phyloP scores from a whole-genome alignment of 2,888 invertebrate genomes.

The Heliconius cydno region DNA sequence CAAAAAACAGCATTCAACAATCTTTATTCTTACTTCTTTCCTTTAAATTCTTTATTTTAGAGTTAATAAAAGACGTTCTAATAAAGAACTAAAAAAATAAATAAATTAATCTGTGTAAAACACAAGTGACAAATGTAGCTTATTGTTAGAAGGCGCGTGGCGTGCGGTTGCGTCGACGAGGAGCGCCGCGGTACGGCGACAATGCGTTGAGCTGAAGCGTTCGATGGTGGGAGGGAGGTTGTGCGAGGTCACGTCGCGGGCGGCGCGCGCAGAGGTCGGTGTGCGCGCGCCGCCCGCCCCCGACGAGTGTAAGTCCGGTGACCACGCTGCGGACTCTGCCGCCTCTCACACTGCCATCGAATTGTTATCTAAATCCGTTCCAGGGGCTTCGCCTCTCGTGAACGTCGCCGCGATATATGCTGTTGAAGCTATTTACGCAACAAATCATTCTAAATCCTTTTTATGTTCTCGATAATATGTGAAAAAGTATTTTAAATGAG shows the following conservation, averaged over 20 bases:
- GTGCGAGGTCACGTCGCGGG: slow-evolving; percentile 76
- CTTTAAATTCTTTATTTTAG: too few species aligned
- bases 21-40: too few species aligned
- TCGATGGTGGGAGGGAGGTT: slow-evolving; percentile 70
- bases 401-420: slow-evolving; percentile 66
- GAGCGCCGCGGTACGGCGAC: slow-evolving; percentile 57
- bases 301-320: slow-evolving; percentile 72
- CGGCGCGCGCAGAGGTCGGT: slow-evolving; percentile 66
- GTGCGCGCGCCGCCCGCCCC: slow-evolving; percentile 76
- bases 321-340: slow-evolving; percentile 77
- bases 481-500: slow-evolving; percentile 65
- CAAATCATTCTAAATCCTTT: slow-evolving; percentile 55
- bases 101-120: slow-evolving; percentile 13
- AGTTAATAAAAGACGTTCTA: background rate
- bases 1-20: too few species aligned
- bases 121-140: background rate
- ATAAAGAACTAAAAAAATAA: background rate
- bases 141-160: background rate
- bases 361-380: slow-evolving; percentile 75
- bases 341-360: slow-evolving; percentile 77
- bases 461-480: slow-evolving; percentile 59
- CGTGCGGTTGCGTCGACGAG: slow-evolving; percentile 11
- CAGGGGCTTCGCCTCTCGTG: slow-evolving; percentile 67
- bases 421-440: slow-evolving; percentile 49
- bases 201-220: slow-evolving; percentile 74